A percentile compares a stretch with the other conserved stretches of the same genome.
Evolutionary conservation across 2,888 invertebrate genomes (phyloP).

Genomic region (Rosalia funebris): DNA sequence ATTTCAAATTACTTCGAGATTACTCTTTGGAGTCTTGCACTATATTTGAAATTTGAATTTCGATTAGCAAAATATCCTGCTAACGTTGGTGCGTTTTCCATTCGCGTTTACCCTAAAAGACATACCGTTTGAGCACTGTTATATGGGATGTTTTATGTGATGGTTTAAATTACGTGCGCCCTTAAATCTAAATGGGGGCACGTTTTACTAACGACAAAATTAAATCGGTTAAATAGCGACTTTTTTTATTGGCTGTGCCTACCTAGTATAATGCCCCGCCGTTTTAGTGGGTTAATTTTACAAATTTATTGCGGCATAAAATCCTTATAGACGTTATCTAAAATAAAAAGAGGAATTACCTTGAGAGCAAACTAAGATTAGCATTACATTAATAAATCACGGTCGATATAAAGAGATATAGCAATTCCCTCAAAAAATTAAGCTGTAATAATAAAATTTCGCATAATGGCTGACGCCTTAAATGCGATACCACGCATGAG

Average conservation of each 20-base stretch:
- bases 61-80: too few species aligned
- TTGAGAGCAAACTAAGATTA: slow-evolving; percentile 31
- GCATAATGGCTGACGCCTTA: slow-evolving; percentile 10
- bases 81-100: too few species aligned
- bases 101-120: slow-evolving; percentile 34
- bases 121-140: slow-evolving; percentile 44
- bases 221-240: slow-evolving; percentile 57
- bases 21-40: too few species aligned
- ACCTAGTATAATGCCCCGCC: slow-evolving; percentile 46
- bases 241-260: slow-evolving; percentile 54
- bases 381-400: slow-evolving; percentile 41
- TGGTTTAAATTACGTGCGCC: slow-evolving; percentile 55
- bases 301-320: slow-evolving; percentile 53
- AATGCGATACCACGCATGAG: slow-evolving; percentile 3
- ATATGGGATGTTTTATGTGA: slow-evolving; percentile 56
- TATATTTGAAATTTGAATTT: too few species aligned
- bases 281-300: slow-evolving; percentile 55
- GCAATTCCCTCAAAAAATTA: slow-evolving; percentile 29
- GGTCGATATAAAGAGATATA: slow-evolving; percentile 37
- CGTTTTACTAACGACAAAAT: slow-evolving; percentile 55
- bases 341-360: slow-evolving; percentile 44
- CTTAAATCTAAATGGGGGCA: slow-evolving; percentile 45
- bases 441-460: slow-evolving; percentile 18
- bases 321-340: slow-evolving; percentile 45
- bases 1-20: too few species aligned